Conservation (phyloP, 2,113 vertebrate genomes). For the pig (Sus scrofa) region T2T-Sscrofa CM000815.6:94798001-94798500, state of each 20-base stretch:
- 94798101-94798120: not conserved
- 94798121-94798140: not conserved
- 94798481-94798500: constrained; percentile 2
- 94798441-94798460: not conserved
- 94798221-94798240: constrained; percentile 62
- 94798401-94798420: constrained; percentile 24
- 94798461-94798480: constrained; percentile 12
- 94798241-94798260: constrained; percentile 7
- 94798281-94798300: not conserved
- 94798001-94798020: not conserved
- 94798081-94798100: not conserved
- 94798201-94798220: constrained; percentile 37
- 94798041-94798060: not conserved
- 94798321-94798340: not conserved
- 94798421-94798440: not conserved
- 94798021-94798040: not conserved
- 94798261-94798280: constrained; percentile 8
- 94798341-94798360: not conserved
- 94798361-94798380: constrained; percentile 27
- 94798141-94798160: not conserved
- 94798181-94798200: constrained; percentile 31
- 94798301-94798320: not conserved
- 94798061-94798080: constrained; percentile 38
- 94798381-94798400: not conserved
- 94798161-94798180: not conserved